Evolutionary conservation across 1,140 invertebrate species (phyloP).

Genomic region (Frieseomelitta varia): DNA sequence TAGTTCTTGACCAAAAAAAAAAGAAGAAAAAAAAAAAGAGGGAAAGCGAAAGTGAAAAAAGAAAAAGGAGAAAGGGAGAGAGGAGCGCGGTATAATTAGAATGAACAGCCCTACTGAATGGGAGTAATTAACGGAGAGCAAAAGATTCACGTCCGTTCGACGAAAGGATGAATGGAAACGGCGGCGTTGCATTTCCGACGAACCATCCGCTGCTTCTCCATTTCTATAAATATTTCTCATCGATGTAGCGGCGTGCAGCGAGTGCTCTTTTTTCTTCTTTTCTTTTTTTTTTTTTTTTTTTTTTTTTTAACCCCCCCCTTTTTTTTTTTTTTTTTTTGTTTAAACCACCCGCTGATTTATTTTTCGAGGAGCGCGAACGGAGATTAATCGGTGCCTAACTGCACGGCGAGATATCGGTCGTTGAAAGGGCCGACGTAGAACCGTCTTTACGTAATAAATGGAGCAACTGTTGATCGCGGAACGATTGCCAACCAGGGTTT

Average conservation of each 20-base stretch:
- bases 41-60: not conserved
- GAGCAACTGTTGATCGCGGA: constrained; percentile 43
- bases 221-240: constrained; percentile 43
- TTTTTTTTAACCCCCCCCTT: no score
- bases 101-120: constrained; percentile 1
- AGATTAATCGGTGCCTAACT: constrained; percentile 32
- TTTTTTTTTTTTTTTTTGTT: not conserved
- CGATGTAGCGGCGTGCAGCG: not conserved
- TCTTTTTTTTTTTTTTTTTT: not conserved
- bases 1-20: not conserved
- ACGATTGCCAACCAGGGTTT: not conserved
- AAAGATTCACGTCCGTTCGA: constrained; percentile 22
- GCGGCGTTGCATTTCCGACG: not conserved
- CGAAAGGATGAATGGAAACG: constrained; percentile 37
- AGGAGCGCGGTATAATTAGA: not conserved
- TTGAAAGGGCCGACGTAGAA: constrained; percentile 26
- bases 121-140: constrained; percentile 26
- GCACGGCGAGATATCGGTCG: constrained; percentile 11
- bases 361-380: constrained; percentile 8
- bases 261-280: not conserved
- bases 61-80: no score
- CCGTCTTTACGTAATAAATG: constrained; percentile 38
- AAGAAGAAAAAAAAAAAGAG: no score
- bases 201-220: not conserved
- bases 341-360: constrained; percentile 31